Evolutionary conservation across 2,888 invertebrate species (phyloP), one percentile per base, ranked within the genome.

Genomic region (Plagiodera versicolora): DNA sequence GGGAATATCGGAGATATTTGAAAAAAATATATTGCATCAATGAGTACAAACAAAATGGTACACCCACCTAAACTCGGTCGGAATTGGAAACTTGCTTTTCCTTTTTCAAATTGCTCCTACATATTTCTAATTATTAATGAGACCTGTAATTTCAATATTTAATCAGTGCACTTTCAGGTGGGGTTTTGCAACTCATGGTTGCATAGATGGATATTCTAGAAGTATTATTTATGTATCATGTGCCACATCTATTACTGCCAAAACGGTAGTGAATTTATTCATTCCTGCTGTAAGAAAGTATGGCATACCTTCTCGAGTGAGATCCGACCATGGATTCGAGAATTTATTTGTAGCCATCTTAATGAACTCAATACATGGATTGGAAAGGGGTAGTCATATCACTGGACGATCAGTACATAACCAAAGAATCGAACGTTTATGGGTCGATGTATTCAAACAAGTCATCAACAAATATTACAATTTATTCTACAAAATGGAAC

Each of bases 341-440:
- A 57, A 57, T 51, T 11, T 44, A 17, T 45, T 45, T 14, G 57
- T 46, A 28, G 57, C 57, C 4, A 58, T 51, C 17, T 30, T 51
- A 18, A 58, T 52, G 52, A 51, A 51, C 30, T 51, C 28, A 14
- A 32, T 46, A 18, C 28, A 44, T 30, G 46, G 51, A 6, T 16
- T 58, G 24, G 28, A 46, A 11, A 39, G 57, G 30, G 57, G 57
- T 45, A 58, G 51, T 30, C 46, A 32, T 58, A 46, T 55, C n/a
- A 51, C 46, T 28, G 57, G 52, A 35, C 46, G n/a, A 10, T 35
- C 48, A 30, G 49, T 56, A 19, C 56, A 56, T 4, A 51, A 58
- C 19, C 57, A 58, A 28, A 19, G 51, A 58, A 58, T 51, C 10
- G 57, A 58, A 44, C 35, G 57, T 19, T 45, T 58, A 19, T 58